Percentiles rank a stretch among this genome's conserved stretches.
Evolutionary conservation across 2,888 invertebrate genomes (phyloP).

Genomic region (Lasioglossum marginatum): DNA sequence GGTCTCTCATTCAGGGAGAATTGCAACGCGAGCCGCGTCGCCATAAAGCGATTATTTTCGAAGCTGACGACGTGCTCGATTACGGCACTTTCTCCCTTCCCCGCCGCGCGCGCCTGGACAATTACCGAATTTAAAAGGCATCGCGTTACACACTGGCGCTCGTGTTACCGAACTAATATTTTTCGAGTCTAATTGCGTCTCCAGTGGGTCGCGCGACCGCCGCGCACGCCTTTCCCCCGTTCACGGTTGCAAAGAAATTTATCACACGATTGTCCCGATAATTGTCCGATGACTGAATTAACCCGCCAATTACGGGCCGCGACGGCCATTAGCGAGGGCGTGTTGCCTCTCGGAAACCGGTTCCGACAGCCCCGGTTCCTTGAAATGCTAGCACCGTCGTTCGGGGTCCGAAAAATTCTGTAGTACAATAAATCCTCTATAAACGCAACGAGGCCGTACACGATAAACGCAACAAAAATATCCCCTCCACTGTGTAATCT

Average conservation of each 20-base stretch:
- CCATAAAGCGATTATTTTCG: conserved; percentile 60
- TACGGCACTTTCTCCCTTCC: conserved; percentile 23
- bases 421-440: too few relatives aligned
- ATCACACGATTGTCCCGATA: conserved; percentile 46
- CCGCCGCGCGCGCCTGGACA: conserved; percentile 42
- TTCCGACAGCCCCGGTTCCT: background rate
- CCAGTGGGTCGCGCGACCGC: conserved; percentile 14
- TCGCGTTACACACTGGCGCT: conserved; percentile 65
- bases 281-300: conserved; percentile 47
- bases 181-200: conserved; percentile 69
- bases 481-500: too few relatives aligned
- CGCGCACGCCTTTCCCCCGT: background rate
- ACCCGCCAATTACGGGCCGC: conserved; percentile 30
- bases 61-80: conserved; percentile 54
- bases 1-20: background rate
- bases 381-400: background rate
- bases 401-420: background rate
- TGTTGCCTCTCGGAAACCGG: background rate
- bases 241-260: conserved; percentile 54
- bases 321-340: conserved; percentile 37
- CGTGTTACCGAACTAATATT: conserved; percentile 72
- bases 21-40: background rate
- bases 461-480: too few relatives aligned
- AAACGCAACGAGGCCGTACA: too few relatives aligned
- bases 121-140: conserved; percentile 74